Percentiles rank a stretch among this genome's conserved stretches.
phyloP scores from a whole-genome alignment of 2,888 invertebrate species.

The Troides aeacus region DNA sequence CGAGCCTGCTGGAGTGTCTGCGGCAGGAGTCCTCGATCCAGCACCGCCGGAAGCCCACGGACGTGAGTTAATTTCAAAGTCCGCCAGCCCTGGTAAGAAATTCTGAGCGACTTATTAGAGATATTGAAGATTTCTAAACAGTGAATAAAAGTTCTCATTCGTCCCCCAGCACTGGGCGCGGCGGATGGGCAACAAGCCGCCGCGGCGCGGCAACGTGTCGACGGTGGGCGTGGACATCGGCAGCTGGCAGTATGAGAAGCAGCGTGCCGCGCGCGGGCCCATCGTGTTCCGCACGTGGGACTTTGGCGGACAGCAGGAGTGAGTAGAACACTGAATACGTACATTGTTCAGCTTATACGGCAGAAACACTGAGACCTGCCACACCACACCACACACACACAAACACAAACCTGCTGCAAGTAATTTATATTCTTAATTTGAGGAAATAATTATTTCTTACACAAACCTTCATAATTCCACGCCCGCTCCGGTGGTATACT shows the following conservation, averaged over 20 bases:
- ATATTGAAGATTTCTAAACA: background rate
- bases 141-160: background rate
- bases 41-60: slow-evolving; percentile 85
- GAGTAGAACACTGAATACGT: slow-evolving; percentile 31
- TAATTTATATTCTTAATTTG: too few relatives aligned
- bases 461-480: too few relatives aligned
- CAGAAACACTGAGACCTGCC: too few relatives aligned
- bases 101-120: background rate
- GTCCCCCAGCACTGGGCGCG: slow-evolving; percentile 92
- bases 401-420: too few relatives aligned
- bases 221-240: slow-evolving; percentile 99
- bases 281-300: slow-evolving; percentile 98
- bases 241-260: slow-evolving; percentile 94
- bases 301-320: slow-evolving; percentile 98
- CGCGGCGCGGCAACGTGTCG: slow-evolving; percentile 90
- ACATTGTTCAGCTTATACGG: too few relatives aligned
- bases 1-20: slow-evolving; percentile 92
- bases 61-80: slow-evolving; percentile 56
- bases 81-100: background rate
- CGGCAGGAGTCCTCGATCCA: slow-evolving; percentile 90
- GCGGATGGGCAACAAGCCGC: slow-evolving; percentile 94
- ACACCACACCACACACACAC: too few relatives aligned
- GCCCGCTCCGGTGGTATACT: too few relatives aligned
- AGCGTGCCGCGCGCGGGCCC: slow-evolving; percentile 85
- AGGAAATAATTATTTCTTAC: too few relatives aligned